Conservation (phyloP, 2,113 vertebrate species). For the Gambusia affinis region DNA sequence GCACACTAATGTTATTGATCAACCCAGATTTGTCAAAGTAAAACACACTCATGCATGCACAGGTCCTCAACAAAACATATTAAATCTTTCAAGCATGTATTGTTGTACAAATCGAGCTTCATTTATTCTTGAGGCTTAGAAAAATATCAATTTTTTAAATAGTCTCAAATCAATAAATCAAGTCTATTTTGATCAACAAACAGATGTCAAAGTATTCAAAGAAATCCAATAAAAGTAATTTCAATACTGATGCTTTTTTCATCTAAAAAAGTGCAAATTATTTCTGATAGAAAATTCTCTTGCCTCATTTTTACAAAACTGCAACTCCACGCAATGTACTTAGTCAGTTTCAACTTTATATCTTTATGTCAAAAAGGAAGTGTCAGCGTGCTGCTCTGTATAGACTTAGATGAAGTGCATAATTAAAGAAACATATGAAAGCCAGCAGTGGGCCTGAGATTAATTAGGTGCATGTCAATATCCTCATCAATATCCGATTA, state of each 20-base stretch:
- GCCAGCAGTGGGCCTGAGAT: slow-evolving; percentile 89
- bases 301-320: too few relatives aligned
- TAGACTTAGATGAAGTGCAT: slow-evolving; percentile 97
- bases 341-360: slow-evolving; percentile 63
- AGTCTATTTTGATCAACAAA: too few relatives aligned
- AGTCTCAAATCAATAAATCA: background rate
- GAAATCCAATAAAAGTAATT: background rate
- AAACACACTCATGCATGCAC: slow-evolving; percentile 6
- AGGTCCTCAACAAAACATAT: slow-evolving; percentile 4
- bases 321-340: too few relatives aligned
- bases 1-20: slow-evolving; percentile 89
- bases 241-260: slow-evolving; percentile 25
- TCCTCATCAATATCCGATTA: slow-evolving; percentile 99
- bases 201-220: too few relatives aligned
- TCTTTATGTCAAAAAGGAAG: slow-evolving; percentile 81
- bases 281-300: too few relatives aligned
- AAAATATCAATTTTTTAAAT: background rate
- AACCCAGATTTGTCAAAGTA: slow-evolving; percentile 59
- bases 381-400: slow-evolving; percentile 79
- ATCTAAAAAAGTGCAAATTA: too few relatives aligned
- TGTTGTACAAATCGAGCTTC: background rate
- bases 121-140: background rate
- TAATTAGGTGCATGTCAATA: slow-evolving; percentile 99
- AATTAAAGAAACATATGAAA: slow-evolving; percentile 99
- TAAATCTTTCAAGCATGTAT: background rate